Evolutionary conservation across 64 coral and sea anemone genomes (phyloP).

Genomic region (Pocillopora damicornis): DNA sequence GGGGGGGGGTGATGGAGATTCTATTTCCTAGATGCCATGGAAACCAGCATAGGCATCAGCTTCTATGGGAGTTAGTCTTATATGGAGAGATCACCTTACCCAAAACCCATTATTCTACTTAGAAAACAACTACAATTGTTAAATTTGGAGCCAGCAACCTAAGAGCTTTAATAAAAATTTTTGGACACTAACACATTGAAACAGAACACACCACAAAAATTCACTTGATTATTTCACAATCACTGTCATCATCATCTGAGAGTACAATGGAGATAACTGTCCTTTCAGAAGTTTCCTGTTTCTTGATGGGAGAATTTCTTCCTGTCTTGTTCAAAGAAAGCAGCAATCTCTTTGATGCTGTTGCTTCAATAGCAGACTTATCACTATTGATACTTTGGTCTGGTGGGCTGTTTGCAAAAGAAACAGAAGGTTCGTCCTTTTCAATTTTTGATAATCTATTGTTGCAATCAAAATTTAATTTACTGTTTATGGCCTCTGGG

Average conservation of each 20-base stretch:
- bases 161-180: not conserved
- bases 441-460: not conserved
- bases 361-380: not conserved
- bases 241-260: constrained; percentile 44
- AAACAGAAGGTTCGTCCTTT: not conserved
- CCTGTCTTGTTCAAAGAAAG: constrained; percentile 10
- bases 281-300: not conserved
- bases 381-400: not conserved
- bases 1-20: too few relatives aligned
- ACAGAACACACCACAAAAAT: not conserved
- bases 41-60: too few relatives aligned
- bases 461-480: not conserved
- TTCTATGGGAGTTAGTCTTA: too few relatives aligned
- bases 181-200: not conserved
- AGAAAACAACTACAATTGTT: too few relatives aligned
- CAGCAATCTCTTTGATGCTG: not conserved
- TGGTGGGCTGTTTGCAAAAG: not conserved
- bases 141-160: too few relatives aligned
- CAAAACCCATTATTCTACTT: too few relatives aligned
- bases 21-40: too few relatives aligned
- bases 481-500: not conserved
- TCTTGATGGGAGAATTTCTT: not conserved
- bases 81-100: too few relatives aligned
- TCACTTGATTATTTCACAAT: not conserved
- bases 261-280: not conserved